phyloP scores from a whole-genome alignment of 2,888 invertebrate species.

The Eristalis arbustorum region DNA sequence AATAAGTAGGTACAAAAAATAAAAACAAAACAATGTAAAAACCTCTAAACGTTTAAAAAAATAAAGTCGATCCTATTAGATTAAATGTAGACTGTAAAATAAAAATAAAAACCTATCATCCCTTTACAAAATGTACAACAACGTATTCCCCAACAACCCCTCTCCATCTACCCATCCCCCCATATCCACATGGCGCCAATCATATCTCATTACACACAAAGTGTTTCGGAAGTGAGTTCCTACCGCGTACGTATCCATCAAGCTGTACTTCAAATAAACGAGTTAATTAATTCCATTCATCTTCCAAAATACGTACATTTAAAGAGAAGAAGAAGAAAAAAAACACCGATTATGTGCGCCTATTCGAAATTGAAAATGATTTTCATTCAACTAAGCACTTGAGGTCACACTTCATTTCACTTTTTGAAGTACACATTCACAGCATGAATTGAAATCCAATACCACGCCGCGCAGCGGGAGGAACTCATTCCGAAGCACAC shows the following conservation, averaged over 20 bases:
- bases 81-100: neutral
- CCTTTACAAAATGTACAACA: neutral
- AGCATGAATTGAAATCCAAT: slow-evolving; percentile 29
- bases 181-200: neutral
- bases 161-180: no score
- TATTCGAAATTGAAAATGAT: neutral
- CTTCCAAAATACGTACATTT: neutral
- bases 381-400: neutral
- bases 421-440: neutral
- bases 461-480: slow-evolving; percentile 15
- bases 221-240: neutral
- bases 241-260: neutral
- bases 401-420: neutral
- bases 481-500: slow-evolving; percentile 18
- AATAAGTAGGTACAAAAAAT: no score
- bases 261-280: neutral
- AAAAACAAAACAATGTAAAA: no score
- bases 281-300: neutral
- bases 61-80: neutral
- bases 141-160: neutral
- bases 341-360: neutral
- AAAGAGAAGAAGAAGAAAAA: neutral
- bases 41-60: neutral
- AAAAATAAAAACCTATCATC: neutral
- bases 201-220: neutral